Conservation (phyloP, 2,888 invertebrate genomes). For the Saturnia pavonia region DNA sequence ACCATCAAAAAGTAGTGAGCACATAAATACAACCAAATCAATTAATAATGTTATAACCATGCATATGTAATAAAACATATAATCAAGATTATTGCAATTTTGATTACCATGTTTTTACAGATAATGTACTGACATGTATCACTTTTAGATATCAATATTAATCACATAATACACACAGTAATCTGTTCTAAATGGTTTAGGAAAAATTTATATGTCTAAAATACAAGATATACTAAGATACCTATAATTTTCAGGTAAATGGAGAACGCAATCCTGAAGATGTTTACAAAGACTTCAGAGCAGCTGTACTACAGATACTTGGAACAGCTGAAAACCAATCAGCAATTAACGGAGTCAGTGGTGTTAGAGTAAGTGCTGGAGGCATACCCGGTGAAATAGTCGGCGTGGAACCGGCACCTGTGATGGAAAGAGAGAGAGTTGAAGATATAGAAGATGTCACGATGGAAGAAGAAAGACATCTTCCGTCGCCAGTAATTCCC, state of each 20-base stretch:
- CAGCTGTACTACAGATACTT: conserved; percentile 88
- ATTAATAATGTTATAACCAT: no score
- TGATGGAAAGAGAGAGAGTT: conserved; percentile 32
- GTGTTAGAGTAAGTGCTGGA: conserved; percentile 81
- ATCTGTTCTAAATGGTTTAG: no score
- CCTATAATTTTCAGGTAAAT: conserved; percentile 85
- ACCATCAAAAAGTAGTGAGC: no score
- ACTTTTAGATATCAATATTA: not conserved
- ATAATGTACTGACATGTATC: no score
- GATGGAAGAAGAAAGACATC: conserved; percentile 21
- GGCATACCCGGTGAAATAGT: conserved; percentile 85
- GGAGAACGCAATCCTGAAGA: conserved; percentile 93
- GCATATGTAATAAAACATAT: no score
- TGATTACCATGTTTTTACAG: no score
- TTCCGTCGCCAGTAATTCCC: conserved; percentile 25
- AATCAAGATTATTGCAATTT: no score
- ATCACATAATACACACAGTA: not conserved
- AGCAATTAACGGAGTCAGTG: conserved; percentile 83
- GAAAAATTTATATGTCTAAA: not conserved
- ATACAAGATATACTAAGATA: not conserved
- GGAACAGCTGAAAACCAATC: conserved; percentile 86
- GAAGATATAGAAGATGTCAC: conserved; percentile 29
- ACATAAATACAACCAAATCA: no score
- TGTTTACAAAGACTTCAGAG: conserved; percentile 92
- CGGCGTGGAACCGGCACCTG: conserved; percentile 81